These are phyloP conservation scores for Crematogaster levior DNA, from an alignment of 2,888 invertebrate species.

Conservation along the genomic window DNA sequence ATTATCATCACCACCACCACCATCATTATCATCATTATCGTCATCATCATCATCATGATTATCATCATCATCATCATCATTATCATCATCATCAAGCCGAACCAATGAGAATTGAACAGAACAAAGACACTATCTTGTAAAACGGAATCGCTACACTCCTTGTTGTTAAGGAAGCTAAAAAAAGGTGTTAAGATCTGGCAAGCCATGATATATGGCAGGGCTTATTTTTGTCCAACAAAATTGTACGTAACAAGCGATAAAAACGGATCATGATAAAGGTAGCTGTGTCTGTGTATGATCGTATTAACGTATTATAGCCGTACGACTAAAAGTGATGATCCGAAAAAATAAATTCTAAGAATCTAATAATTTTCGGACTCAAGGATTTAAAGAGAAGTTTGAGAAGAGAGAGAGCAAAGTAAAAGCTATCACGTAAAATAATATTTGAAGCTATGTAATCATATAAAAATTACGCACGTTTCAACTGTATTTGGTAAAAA, in stretches of 20 bases:
- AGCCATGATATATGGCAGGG: conserved; percentile 46
- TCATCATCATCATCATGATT: conserved; percentile 29
- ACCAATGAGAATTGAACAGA: conserved; percentile 83
- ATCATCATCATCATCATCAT: conserved; percentile 32
- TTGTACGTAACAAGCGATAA: conserved; percentile 61
- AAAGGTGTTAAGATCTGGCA: conserved; percentile 59
- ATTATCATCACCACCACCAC: conserved; percentile 7
- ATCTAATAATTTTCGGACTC: background rate
- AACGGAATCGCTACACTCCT: conserved; percentile 71
- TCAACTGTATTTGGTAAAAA: background rate
- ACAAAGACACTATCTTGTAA: conserved; percentile 82
- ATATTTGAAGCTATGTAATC: background rate
- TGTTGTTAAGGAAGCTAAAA: conserved; percentile 64
- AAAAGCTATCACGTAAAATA: background rate
- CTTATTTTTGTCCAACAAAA: conserved; percentile 55
- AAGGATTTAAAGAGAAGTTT: background rate
- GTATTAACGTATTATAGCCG: conserved; percentile 24
- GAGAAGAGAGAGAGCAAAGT: no score
- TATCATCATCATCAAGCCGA: conserved; percentile 71
- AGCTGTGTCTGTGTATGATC: conserved; percentile 9
- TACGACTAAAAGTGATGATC: conserved; percentile 44
- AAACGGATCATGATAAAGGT: conserved; percentile 40
- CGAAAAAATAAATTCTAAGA: background rate
- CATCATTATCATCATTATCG: conserved; percentile 19
- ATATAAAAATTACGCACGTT: conserved; percentile 4